These are phyloP conservation scores for Malacosoma neustria DNA, from an alignment of 2,888 invertebrate genomes.

Conservation along the genomic window DNA sequence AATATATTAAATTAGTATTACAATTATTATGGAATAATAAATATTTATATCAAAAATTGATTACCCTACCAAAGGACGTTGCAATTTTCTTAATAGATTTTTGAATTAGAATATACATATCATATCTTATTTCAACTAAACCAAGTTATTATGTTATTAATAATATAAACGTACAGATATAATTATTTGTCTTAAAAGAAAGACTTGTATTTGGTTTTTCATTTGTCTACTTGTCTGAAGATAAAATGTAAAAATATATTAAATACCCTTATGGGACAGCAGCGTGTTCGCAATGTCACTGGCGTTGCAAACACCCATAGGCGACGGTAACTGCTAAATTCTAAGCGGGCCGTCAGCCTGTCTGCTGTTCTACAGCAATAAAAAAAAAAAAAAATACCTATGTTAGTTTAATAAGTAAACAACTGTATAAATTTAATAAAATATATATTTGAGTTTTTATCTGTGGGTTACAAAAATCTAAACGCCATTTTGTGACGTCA, in stretches of 20 bases:
- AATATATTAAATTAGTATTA: neutral
- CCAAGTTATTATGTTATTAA: neutral
- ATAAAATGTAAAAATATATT: no score
- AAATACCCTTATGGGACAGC: no score
- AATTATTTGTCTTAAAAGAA: no score
- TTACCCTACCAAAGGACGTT: neutral
- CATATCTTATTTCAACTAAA: neutral
- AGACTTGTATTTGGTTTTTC: constrained; percentile 1
- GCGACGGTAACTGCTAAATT: neutral
- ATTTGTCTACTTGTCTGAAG: no score
- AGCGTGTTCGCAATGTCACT: neutral
- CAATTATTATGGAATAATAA: no score
- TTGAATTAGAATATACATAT: neutral
- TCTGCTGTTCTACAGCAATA: neutral
- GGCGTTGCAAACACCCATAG: neutral
- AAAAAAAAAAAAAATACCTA: neutral
- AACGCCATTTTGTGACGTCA: no score
- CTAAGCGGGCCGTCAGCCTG: neutral
- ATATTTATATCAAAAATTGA: no score
- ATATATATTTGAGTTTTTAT: no score
- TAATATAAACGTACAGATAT: neutral
- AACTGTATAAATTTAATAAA: no score
- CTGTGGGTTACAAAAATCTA: no score
- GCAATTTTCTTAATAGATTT: neutral
- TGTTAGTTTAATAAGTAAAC: no score